Evolutionary conservation across 2,113 vertebrate genomes (phyloP).

Genomic region (Callipepla squamata): DNA sequence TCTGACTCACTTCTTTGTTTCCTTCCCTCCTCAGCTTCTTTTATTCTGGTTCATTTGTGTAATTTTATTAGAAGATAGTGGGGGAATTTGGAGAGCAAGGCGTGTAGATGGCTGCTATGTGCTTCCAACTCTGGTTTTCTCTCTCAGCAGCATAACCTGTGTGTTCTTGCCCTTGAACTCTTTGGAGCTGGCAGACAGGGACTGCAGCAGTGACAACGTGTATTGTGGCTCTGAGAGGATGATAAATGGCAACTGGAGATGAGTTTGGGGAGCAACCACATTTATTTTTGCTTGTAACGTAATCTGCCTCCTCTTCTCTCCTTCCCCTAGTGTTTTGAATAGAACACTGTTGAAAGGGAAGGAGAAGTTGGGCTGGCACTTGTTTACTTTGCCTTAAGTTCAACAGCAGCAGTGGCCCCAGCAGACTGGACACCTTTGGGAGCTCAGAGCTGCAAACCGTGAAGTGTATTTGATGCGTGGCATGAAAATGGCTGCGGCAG

Average conservation of each 20-base stretch:
- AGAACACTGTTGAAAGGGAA: conserved; percentile 3
- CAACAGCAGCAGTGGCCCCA: not conserved
- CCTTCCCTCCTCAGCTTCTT: not conserved
- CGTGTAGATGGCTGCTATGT: not conserved
- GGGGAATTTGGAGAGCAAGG: not conserved
- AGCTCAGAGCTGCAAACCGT: rapidly evolving
- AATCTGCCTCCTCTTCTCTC: conserved; percentile 32
- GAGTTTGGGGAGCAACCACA: conserved; percentile 16
- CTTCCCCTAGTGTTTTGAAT: not conserved
- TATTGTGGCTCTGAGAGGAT: not conserved
- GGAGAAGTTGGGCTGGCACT: conserved; percentile 24
- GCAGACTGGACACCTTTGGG: not conserved
- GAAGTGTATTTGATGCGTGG: not conserved
- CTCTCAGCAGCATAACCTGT: not conserved
- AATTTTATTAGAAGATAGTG: not conserved
- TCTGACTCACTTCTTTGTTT: not conserved
- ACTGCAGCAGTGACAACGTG: not conserved
- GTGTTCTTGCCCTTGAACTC: conserved; percentile 19
- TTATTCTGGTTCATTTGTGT: not conserved
- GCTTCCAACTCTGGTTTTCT: not conserved
- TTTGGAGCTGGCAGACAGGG: not conserved
- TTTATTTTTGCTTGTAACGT: conserved; percentile 54
- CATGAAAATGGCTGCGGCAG: not conserved
- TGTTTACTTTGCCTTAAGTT: conserved; percentile 43
- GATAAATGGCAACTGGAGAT: conserved; percentile 43